Evolutionary conservation across 1,140 invertebrate species (phyloP), one percentile per base, ranked within the genome.

Genomic region (Daktulosphaira vitifoliae): DNA sequence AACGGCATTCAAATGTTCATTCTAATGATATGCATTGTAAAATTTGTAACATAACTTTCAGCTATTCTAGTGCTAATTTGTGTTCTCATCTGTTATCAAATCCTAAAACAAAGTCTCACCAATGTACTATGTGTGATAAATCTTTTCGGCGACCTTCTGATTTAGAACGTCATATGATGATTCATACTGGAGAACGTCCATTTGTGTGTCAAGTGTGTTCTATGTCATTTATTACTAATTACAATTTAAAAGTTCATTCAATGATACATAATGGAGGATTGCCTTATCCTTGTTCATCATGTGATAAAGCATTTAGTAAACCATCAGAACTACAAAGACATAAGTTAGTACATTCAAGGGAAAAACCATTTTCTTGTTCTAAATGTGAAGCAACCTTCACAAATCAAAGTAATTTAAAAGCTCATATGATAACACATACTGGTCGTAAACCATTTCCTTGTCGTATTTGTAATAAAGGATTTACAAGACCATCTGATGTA

Each of bases 181-280:
- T 85, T 6, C 86, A 89, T 71, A 88, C 85, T 0, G 86, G 85
- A 0, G 84, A 87, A 68, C 82, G 85, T 62, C 85, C 86, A 0
- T 79, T 76, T 65, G 70, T 74, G 4, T 78, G 77, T 65, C 69
- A 68, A 23, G 71, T 76, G 38, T 78, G 77, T 62, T 68, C 69
- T 0, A 53, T 73, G 51, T 68, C 68, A 2, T 77, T 71, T 38
- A 71, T 73, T 13, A 73, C 73, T 1, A 72, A 71, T 73, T 75
- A 77, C 20, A 72, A 76, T 66, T 69, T 78, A 20, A 72, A 73
- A 48, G 69, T 72, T 37, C 77, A 78, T 59, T 72, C 73, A 66
- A 76, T 69, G 71, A 72, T 74, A 11, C 80, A 82, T 68, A 78
- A 77, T 65, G 72, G 77, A 1, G 76, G 77, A 46, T 77, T 80